These are phyloP conservation scores for Virgularia gustaviana DNA, from an alignment of 92 coral and sea anemone species.

Conservation along the genomic window DNA sequence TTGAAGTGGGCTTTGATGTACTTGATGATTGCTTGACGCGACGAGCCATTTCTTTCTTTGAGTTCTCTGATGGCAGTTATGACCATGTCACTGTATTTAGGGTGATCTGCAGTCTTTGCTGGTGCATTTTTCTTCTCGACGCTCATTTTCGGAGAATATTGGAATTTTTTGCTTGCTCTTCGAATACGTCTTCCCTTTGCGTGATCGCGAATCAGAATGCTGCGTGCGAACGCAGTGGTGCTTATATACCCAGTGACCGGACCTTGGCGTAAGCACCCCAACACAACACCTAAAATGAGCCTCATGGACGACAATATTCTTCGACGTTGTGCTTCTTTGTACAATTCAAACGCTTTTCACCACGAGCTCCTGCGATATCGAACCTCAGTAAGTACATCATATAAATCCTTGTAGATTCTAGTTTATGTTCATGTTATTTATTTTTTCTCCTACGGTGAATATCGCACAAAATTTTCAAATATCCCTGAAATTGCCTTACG, in stretches of 20 bases:
- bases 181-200: slow-evolving; percentile 22
- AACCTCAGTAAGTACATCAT: slow-evolving; percentile 10
- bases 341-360: slow-evolving; percentile 40
- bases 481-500: slow-evolving; percentile 3
- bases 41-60: slow-evolving; percentile 83
- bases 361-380: neutral
- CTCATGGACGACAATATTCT: slow-evolving; percentile 82
- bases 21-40: slow-evolving; percentile 77
- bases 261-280: slow-evolving; percentile 92
- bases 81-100: slow-evolving; percentile 83
- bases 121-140: slow-evolving; percentile 56
- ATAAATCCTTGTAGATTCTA: neutral
- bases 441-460: neutral
- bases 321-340: slow-evolving; percentile 94
- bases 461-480: slow-evolving; percentile 19
- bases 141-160: slow-evolving; percentile 78
- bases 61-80: slow-evolving; percentile 60
- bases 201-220: neutral
- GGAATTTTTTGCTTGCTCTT: slow-evolving; percentile 52
- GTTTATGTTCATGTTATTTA: neutral
- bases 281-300: slow-evolving; percentile 49
- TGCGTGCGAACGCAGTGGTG: neutral
- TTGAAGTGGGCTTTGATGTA: slow-evolving; percentile 68
- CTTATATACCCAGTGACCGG: slow-evolving; percentile 82
- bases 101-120: slow-evolving; percentile 78